These are phyloP conservation scores for Balaenoptera acutorostrata DNA, from an alignment of 2,113 vertebrate species.

Conservation along the genomic window DNA sequence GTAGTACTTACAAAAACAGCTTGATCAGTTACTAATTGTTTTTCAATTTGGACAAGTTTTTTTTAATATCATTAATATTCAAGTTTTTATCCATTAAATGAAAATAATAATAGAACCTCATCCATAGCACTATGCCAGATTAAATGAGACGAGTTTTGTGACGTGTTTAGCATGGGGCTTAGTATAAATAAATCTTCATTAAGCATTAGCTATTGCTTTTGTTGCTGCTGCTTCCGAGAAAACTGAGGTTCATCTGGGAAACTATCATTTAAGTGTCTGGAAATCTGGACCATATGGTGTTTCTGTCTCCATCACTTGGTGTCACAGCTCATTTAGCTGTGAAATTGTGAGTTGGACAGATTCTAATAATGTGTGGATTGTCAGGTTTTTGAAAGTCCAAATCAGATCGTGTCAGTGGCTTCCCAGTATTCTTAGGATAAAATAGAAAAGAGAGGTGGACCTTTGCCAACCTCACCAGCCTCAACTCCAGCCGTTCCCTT, in stretches of 20 bases:
- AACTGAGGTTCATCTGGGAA: neutral
- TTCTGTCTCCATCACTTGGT: neutral
- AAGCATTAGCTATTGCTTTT: no score
- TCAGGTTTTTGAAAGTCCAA: neutral
- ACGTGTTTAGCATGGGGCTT: accelerated
- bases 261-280: neutral
- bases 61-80: neutral
- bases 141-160: neutral
- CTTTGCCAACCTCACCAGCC: neutral
- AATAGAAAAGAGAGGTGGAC: neutral
- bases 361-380: neutral
- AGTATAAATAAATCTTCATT: neutral
- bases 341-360: neutral
- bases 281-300: neutral
- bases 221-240: neutral
- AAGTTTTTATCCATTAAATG: neutral
- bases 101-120: neutral
- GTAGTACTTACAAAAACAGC: neutral
- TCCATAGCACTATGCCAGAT: no score
- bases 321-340: neutral
- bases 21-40: neutral
- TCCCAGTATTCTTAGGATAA: neutral
- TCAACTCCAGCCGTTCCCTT: no score
- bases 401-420: neutral
- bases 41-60: neutral